phyloP scores from a whole-genome alignment of 2,888 invertebrate genomes.

The Nomada goodeniana region DNA sequence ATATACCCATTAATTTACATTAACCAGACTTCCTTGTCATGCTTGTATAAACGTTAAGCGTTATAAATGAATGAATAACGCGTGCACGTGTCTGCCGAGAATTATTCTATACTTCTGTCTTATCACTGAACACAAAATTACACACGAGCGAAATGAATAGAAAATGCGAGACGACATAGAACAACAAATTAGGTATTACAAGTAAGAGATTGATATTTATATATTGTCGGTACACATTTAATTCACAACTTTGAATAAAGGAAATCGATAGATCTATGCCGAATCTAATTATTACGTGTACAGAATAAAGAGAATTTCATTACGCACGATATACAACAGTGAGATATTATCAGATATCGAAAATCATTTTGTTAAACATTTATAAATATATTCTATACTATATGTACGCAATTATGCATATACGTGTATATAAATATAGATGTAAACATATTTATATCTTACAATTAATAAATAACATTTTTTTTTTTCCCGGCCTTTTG shows the following conservation, averaged over 20 bases:
- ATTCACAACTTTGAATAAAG: conserved; percentile 8
- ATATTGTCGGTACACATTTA: conserved; percentile 2
- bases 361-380: conserved; percentile 56
- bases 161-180: too few relatives aligned
- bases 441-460: conserved; percentile 62
- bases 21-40: not conserved
- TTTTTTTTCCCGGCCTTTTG: conserved; percentile 70
- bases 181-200: too few relatives aligned
- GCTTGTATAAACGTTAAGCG: too few relatives aligned
- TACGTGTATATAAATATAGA: conserved; percentile 13
- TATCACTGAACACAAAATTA: too few relatives aligned
- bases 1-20: not conserved
- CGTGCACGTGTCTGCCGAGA: too few relatives aligned
- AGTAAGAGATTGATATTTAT: not conserved
- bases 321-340: conserved; percentile 17
- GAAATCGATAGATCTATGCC: not conserved
- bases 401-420: conserved; percentile 32
- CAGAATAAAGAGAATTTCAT: conserved; percentile 10
- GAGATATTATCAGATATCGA: conserved; percentile 33
- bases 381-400: conserved; percentile 59
- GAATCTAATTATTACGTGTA: not conserved
- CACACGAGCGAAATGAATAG: too few relatives aligned
- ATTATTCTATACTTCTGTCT: too few relatives aligned
- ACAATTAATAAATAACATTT: conserved; percentile 75
- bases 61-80: too few relatives aligned